Conservation (phyloP, 2,113 vertebrate genomes). For the Callithrix jacchus region DNA sequence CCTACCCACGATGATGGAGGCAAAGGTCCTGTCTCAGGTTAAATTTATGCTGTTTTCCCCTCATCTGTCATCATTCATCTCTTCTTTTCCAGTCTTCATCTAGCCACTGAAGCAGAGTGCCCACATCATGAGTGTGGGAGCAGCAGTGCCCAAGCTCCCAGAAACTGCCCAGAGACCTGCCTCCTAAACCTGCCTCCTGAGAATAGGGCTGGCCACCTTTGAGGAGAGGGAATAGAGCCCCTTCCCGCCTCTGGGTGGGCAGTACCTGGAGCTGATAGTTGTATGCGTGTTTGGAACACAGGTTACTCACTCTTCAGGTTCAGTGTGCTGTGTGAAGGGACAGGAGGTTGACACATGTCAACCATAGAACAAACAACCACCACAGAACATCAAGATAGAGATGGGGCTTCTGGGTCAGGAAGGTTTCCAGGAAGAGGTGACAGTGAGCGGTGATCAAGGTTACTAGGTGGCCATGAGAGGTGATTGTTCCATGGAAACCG, state of each 20-base stretch:
- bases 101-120: neutral
- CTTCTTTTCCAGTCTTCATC: neutral
- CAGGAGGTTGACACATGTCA: too few relatives aligned
- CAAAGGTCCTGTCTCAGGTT: neutral
- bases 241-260: neutral
- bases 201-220: neutral
- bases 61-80: neutral
- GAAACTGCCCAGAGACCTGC: neutral
- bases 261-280: neutral
- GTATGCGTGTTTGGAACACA: accelerated
- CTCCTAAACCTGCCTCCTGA: neutral
- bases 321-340: neutral
- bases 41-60: neutral
- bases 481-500: neutral
- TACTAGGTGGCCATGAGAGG: neutral
- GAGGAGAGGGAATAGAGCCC: neutral
- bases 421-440: neutral
- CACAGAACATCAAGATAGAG: neutral
- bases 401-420: neutral
- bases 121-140: neutral
- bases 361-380: neutral
- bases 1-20: neutral
- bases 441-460: neutral
- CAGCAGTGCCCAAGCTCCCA: neutral
- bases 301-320: neutral